A percentile compares a stretch with the other conserved stretches of the same genome.
These are phyloP conservation scores for Burhinus oedicnemus DNA, from an alignment of 2,113 vertebrate genomes.

Conservation along the genomic window DNA sequence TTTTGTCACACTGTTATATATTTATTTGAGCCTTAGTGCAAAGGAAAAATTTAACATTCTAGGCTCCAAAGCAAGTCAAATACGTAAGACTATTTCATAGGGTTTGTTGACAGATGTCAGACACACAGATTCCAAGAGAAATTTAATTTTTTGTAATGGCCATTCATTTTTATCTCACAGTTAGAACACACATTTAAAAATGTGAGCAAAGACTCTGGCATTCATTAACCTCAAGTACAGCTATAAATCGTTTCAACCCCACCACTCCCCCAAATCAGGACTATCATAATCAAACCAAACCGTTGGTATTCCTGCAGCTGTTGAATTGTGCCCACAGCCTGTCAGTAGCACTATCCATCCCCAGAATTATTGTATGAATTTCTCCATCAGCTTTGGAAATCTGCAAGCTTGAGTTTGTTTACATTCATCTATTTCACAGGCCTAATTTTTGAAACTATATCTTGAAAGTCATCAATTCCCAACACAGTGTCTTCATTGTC, in stretches of 20 bases:
- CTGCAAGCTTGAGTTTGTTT: background rate
- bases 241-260: background rate
- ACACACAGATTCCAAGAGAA: background rate
- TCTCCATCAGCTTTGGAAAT: background rate
- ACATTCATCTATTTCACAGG: background rate
- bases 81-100: background rate
- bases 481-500: background rate
- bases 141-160: background rate
- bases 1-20: background rate
- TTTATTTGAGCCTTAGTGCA: conserved; percentile 48
- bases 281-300: background rate
- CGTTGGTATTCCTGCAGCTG: background rate
- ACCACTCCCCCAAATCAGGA: background rate
- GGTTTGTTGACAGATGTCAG: background rate
- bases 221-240: background rate
- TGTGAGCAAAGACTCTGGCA: background rate
- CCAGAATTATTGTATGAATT: rapidly evolving
- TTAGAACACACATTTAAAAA: conserved; percentile 1
- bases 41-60: background rate
- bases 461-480: background rate
- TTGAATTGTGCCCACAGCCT: background rate
- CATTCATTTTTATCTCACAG: background rate
- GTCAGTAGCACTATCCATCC: background rate
- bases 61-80: conserved; percentile 18
- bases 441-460: background rate